phyloP scores from a whole-genome alignment of 2,797 vertebrate genomes.

The Oophaga sylvatica region DNA sequence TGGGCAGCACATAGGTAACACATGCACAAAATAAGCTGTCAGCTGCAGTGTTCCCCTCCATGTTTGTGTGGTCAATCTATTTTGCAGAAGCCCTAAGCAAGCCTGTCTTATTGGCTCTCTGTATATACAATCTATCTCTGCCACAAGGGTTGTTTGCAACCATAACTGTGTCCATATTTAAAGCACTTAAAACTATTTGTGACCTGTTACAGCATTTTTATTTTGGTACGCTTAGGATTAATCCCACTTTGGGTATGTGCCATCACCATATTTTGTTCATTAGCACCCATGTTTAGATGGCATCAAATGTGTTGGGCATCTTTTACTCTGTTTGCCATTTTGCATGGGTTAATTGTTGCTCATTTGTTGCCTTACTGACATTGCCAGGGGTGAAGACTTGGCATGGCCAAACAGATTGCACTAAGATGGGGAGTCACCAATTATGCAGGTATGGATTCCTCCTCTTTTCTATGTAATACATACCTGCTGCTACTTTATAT shows the following conservation, averaged over 20 bases:
- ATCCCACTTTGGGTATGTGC: neutral
- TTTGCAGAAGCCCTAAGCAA: neutral
- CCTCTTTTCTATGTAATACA: slow-evolving; percentile 1
- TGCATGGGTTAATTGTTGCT: slow-evolving; percentile 1
- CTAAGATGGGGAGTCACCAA: slow-evolving; percentile 39
- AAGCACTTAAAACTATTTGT: slow-evolving; percentile 24
- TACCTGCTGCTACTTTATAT: slow-evolving; percentile 9
- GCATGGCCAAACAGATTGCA: slow-evolving; percentile 55
- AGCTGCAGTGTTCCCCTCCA: neutral
- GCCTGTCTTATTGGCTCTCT: neutral
- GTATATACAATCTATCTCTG: slow-evolving; percentile 1
- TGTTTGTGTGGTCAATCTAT: neutral
- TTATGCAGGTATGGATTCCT: slow-evolving; percentile 22
- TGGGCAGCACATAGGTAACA: slow-evolving; percentile 13
- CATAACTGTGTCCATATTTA: slow-evolving; percentile 13
- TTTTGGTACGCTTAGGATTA: neutral
- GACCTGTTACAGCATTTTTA: neutral
- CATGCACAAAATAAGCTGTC: neutral
- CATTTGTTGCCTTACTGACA: slow-evolving; percentile 56
- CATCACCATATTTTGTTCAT: slow-evolving; percentile 2
- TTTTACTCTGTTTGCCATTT: neutral
- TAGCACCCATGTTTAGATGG: slow-evolving; percentile 4
- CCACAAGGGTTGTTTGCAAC: neutral
- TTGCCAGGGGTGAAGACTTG: slow-evolving; percentile 55
- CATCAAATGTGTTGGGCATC: neutral